These are phyloP conservation scores for Hymenopus coronatus DNA, from an alignment of 2,888 invertebrate species.

Conservation along the genomic window DNA sequence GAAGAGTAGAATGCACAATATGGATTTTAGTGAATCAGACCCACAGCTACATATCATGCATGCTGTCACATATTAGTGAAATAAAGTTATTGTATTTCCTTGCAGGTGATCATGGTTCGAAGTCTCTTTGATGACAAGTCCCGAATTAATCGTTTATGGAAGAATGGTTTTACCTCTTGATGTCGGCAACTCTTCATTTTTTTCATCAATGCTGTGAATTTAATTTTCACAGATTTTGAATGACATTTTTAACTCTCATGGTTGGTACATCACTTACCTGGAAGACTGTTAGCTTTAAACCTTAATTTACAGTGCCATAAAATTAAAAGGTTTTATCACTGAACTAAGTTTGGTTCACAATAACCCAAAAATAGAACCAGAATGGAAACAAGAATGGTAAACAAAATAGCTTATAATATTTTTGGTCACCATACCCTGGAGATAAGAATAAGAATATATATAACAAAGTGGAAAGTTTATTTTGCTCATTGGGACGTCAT, in stretches of 20 bases:
- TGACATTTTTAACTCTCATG: neutral
- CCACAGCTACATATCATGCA: neutral
- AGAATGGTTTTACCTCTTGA: conserved; percentile 2
- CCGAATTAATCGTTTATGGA: conserved; percentile 35
- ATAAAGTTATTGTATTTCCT: neutral
- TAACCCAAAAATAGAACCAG: too few relatives aligned
- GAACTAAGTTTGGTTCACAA: too few relatives aligned
- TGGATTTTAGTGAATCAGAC: too few relatives aligned
- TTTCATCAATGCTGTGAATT: neutral
- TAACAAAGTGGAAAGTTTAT: too few relatives aligned
- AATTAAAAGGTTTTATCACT: neutral
- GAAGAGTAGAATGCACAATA: too few relatives aligned
- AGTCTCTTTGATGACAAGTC: conserved; percentile 68
- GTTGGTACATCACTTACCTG: neutral
- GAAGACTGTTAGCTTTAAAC: neutral
- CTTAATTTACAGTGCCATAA: neutral
- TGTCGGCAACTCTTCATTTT: neutral
- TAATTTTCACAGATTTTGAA: neutral
- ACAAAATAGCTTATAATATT: too few relatives aligned
- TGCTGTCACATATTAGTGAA: neutral
- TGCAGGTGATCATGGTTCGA: conserved; percentile 72
- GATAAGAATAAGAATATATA: too few relatives aligned
- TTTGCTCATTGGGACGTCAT: too few relatives aligned
- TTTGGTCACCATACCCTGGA: too few relatives aligned
- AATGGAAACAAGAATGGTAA: too few relatives aligned